Evolutionary conservation across 2,888 invertebrate genomes (phyloP).

Genomic region (Uloborus plumipes): DNA sequence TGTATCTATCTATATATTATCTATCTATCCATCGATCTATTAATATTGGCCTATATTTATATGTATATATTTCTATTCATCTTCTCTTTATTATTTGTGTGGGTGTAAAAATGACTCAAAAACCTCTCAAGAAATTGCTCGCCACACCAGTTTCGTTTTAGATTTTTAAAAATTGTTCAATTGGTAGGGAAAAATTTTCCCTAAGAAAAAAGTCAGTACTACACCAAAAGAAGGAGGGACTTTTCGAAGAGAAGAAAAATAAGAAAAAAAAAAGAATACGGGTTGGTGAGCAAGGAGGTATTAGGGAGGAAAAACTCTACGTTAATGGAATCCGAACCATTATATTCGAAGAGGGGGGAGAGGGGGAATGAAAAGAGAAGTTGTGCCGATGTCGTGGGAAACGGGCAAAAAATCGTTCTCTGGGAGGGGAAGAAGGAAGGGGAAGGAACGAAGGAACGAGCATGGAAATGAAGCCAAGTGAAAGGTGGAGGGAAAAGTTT

Average conservation of each 20-base stretch:
- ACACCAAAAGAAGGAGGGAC: no score
- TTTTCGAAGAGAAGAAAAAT: neutral
- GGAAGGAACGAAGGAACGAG: constrained; percentile 15
- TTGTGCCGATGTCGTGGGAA: constrained; percentile 51
- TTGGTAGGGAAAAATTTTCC: no score
- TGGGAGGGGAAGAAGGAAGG: constrained; percentile 19
- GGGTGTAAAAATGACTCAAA: no score
- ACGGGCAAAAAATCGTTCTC: constrained; percentile 51
- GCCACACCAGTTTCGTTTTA: no score
- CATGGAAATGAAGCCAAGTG: constrained; percentile 23
- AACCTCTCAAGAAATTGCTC: no score
- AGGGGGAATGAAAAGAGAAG: neutral
- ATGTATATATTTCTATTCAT: no score
- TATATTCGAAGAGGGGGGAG: constrained; percentile 6
- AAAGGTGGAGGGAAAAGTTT: constrained; percentile 29
- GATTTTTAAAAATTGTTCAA: no score
- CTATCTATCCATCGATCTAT: no score
- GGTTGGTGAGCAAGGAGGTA: neutral
- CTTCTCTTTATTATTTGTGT: no score
- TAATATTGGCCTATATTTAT: no score
- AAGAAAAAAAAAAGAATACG: constrained; percentile 31
- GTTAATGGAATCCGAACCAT: constrained; percentile 55
- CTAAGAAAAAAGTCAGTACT: no score
- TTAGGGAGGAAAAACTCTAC: constrained; percentile 19
- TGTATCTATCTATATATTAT: no score